phyloP scores from a whole-genome alignment of 2,113 vertebrate genomes.

The Pygathrix nemaeus region DNA sequence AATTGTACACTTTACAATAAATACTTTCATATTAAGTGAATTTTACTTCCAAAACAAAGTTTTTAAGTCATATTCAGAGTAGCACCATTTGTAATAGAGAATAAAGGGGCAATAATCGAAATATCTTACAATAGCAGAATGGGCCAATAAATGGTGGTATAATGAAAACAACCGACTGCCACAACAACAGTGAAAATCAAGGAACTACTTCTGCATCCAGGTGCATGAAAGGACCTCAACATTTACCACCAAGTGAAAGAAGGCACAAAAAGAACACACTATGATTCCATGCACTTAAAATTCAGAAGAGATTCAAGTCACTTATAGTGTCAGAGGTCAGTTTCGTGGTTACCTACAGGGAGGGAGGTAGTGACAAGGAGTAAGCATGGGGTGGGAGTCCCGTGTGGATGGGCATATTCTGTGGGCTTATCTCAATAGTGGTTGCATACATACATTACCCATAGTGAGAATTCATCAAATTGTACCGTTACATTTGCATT shows the following conservation, averaged over 20 bases:
- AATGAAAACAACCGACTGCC: neutral
- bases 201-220: neutral
- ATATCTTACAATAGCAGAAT: neutral
- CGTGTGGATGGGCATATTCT: neutral
- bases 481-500: neutral
- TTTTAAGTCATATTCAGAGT: neutral
- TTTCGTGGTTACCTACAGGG: neutral
- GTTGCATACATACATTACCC: fast-evolving
- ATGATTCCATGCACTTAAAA: fast-evolving
- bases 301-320: neutral
- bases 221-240: neutral
- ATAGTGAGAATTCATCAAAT: neutral
- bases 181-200: neutral
- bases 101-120: neutral
- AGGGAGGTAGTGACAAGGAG: neutral
- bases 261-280: neutral
- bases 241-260: neutral
- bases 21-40: neutral
- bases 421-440: too few relatives aligned
- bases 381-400: too few relatives aligned
- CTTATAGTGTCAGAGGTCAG: neutral
- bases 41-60: neutral
- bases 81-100: neutral
- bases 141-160: neutral
- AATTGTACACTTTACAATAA: neutral